Conservation (phyloP, 2,888 invertebrate genomes). For the Orchestes rusci region DNA sequence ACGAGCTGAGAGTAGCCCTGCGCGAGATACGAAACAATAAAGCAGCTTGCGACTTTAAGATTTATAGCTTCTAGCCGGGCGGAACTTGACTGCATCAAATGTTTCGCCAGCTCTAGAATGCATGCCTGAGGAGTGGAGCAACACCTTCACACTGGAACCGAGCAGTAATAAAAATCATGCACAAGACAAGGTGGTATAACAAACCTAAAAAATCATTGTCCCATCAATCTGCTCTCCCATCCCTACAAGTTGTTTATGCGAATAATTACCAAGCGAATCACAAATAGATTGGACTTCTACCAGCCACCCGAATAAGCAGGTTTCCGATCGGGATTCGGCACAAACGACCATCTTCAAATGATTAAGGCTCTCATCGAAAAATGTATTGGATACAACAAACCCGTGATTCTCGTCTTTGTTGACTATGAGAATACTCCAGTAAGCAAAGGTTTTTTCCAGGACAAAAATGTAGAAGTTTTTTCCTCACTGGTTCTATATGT, state of each 20-base stretch:
- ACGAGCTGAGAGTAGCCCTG: not conserved
- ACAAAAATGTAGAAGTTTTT: too few relatives aligned
- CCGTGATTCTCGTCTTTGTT: too few relatives aligned
- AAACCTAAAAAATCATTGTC: constrained; percentile 1
- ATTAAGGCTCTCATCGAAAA: not conserved
- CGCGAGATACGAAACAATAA: not conserved
- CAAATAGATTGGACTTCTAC: not conserved
- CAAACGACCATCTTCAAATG: too few relatives aligned
- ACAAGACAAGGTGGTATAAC: not conserved
- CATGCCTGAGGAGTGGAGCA: not conserved
- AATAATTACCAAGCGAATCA: too few relatives aligned
- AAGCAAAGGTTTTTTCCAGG: too few relatives aligned
- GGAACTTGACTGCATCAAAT: not conserved
- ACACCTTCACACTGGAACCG: not conserved
- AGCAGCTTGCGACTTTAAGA: not conserved
- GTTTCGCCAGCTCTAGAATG: not conserved
- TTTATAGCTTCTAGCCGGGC: not conserved
- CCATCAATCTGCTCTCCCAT: not conserved
- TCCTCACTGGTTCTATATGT: too few relatives aligned
- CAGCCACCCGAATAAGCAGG: not conserved
- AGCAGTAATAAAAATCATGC: not conserved
- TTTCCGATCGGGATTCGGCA: too few relatives aligned
- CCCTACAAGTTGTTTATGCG: constrained; percentile 1
- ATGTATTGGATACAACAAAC: constrained; percentile 1
- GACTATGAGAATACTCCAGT: too few relatives aligned